Conservation (phyloP, 37 sponge, comb jelly and placozoan genomes). For the Cladorhizidae sp. region DNA sequence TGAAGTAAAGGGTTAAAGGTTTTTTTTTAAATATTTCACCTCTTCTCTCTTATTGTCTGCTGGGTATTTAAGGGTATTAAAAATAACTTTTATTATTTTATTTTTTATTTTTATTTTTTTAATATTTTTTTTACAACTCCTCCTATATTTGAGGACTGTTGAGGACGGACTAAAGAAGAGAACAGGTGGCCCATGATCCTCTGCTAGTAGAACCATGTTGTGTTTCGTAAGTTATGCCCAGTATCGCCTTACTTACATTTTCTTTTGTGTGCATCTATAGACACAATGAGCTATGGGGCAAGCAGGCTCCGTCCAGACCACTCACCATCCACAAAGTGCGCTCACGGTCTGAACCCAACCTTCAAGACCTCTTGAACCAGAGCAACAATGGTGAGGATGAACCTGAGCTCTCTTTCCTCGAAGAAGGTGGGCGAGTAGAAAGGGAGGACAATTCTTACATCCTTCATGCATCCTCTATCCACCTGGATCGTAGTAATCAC, state of each 20-base stretch:
- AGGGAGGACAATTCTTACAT: background rate
- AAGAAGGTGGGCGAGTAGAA: background rate
- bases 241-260: background rate
- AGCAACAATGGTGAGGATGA: background rate
- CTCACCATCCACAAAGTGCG: slow-evolving; percentile 7
- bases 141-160: no score
- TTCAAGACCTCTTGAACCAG: slow-evolving; percentile 6
- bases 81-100: no score
- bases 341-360: slow-evolving; percentile 71
- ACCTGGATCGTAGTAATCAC: background rate
- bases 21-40: no score
- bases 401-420: background rate
- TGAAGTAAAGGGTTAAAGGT: no score
- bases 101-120: no score
- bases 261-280: slow-evolving; percentile 11
- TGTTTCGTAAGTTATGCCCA: no score
- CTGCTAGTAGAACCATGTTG: background rate
- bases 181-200: background rate
- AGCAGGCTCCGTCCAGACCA: slow-evolving; percentile 44
- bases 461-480: background rate
- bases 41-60: no score
- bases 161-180: no score
- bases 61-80: no score
- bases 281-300: slow-evolving; percentile 72
- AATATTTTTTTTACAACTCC: no score